phyloP scores from a whole-genome alignment of 2,888 invertebrate species.

The Oasisia sp. region DNA sequence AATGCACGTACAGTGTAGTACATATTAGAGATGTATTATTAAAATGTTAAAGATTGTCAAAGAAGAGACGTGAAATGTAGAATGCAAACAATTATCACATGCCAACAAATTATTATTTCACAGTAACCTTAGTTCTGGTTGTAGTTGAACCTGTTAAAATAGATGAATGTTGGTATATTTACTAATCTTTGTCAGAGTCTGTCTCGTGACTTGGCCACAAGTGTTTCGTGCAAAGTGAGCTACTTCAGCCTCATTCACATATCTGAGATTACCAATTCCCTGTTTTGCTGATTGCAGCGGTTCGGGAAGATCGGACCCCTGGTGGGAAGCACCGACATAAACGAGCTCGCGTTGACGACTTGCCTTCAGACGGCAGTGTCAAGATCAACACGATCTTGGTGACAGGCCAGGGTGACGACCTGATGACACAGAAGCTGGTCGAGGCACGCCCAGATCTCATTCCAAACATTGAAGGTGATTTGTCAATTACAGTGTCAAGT shows the following conservation, averaged over 20 bases:
- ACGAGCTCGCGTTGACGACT: slow-evolving; percentile 50
- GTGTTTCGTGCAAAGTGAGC: neutral
- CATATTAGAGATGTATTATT: no score
- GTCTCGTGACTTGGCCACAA: neutral
- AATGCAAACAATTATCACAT: no score
- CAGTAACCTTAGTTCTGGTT: no score
- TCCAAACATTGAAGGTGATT: slow-evolving; percentile 48
- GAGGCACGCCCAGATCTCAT: slow-evolving; percentile 53
- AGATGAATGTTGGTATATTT: no score
- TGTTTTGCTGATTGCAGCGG: slow-evolving; percentile 50
- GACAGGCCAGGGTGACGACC: slow-evolving; percentile 26
- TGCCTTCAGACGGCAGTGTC: neutral
- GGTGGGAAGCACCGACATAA: slow-evolving; percentile 63
- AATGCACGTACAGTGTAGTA: no score
- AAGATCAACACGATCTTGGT: slow-evolving; percentile 25
- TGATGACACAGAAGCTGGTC: slow-evolving; percentile 46
- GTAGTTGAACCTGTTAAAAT: no score
- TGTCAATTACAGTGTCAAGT: neutral
- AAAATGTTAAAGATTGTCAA: no score
- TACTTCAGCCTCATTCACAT: neutral
- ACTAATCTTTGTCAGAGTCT: no score
- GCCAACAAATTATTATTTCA: no score
- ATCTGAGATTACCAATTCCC: no score
- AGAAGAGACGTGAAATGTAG: no score
- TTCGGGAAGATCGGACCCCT: slow-evolving; percentile 64